Evolutionary conservation across 2,113 vertebrate species (phyloP), one percentile per base, ranked within the genome.

Genomic region (Oreochromis spilurus): DNA sequence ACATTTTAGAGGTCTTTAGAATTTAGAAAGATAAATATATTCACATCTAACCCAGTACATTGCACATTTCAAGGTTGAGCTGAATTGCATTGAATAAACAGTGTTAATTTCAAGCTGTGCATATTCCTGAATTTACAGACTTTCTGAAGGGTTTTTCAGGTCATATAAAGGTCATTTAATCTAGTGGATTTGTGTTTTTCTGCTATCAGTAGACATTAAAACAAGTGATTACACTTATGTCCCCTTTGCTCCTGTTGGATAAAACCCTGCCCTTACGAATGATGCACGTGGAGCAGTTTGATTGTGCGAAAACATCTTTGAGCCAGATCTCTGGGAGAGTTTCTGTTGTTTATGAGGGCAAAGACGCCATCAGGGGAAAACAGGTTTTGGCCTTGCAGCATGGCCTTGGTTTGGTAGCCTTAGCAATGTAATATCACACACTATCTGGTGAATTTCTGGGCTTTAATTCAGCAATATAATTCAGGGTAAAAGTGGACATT

Each of bases 1-100:
- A 93, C 88, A 89, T 89, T 83, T 77, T 9, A 80, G 31, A 88
- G 50, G 36, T 89, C 62, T 88, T 6, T 70, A 87, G 4, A 84
- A 84, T 79, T 85, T 38, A 40, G 78, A 77, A 31, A 83, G 21
- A 85, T 9, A 82, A 82, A 29, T 54, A 54, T 86, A 29, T 77
- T 83, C 50, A 83, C 85, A 85, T 77, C 5, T 29, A 86, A 83
- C 79, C 21, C 79, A 86, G 54, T 21, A n/a, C 17, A 75, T 54
- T 91, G 78, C 82, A 93, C 45, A 38, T 67, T 65, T 43, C 34
- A 84, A 50, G 81, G 45, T 55, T 45, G 53, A 53, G 21, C 24
- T 19, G 29, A 36, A 8, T 21, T 79, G 45, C 54, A 50, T n/a
- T 38, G 38, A 57, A 43, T 43, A 43, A 82, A 50, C 43, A 48